These are phyloP conservation scores for Arothron firmamentum DNA, from an alignment of 2,113 vertebrate species.

Conservation along the genomic window DNA sequence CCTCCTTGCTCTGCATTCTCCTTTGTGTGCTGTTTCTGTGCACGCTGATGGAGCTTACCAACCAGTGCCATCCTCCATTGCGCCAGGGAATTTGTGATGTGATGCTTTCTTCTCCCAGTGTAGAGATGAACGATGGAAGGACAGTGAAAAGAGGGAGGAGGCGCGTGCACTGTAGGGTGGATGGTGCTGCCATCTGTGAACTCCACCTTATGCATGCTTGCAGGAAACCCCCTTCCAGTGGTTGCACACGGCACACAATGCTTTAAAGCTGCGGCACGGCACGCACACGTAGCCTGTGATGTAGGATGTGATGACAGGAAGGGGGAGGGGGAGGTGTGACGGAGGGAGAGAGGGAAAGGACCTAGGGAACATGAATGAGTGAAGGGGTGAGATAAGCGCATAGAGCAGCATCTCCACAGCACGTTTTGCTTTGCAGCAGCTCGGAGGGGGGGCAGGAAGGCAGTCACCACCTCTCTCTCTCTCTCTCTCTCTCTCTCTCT, in stretches of 20 bases:
- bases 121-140: constrained; percentile 12
- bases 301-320: constrained; percentile 63
- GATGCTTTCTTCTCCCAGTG: too few species aligned
- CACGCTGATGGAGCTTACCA: not conserved
- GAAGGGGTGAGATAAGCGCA: constrained; percentile 53
- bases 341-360: constrained; percentile 28
- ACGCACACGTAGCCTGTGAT: constrained; percentile 57
- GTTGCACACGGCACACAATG: constrained; percentile 66
- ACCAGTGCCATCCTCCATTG: constrained; percentile 4
- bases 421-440: constrained; percentile 55
- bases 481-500: constrained; percentile 33
- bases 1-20: not conserved
- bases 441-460: constrained; percentile 47
- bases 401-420: constrained; percentile 65
- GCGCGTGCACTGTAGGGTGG: constrained; percentile 25
- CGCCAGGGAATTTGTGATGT: not conserved
- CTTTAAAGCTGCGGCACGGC: constrained; percentile 60
- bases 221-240: constrained; percentile 69
- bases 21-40: not conserved
- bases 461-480: constrained; percentile 36
- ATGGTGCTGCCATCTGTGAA: constrained; percentile 46
- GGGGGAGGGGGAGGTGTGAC: constrained; percentile 1
- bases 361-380: constrained; percentile 35
- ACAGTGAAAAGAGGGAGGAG: constrained; percentile 27
- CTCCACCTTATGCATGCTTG: constrained; percentile 42